Evolutionary conservation across 2,797 vertebrate genomes (phyloP).

Genomic region (Lates japonicus): DNA sequence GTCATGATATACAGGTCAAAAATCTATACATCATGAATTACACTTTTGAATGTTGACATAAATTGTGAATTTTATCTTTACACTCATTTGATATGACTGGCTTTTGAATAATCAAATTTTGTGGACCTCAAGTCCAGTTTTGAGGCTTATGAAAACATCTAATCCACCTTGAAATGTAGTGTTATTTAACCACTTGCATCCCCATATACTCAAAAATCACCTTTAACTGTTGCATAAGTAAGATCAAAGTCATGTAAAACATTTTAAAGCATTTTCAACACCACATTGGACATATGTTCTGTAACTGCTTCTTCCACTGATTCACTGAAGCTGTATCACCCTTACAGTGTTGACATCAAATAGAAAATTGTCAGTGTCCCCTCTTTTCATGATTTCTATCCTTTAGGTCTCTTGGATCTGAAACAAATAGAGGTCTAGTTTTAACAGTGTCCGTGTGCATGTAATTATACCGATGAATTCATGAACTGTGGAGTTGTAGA

Average conservation of each 20-base stretch:
- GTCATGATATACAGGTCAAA: neutral
- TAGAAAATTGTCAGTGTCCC: neutral
- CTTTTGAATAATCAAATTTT: constrained; percentile 10
- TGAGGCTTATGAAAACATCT: neutral
- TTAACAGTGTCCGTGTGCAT: neutral
- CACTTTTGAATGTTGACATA: neutral
- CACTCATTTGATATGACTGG: neutral
- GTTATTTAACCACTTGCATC: neutral
- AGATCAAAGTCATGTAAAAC: neutral
- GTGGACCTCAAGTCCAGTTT: too few species aligned
- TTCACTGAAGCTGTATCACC: neutral
- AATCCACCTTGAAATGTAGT: neutral
- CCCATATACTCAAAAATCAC: neutral
- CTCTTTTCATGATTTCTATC: neutral
- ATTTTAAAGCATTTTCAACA: neutral
- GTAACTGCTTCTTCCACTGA: neutral
- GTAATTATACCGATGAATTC: neutral
- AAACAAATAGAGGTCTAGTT: constrained; percentile 27
- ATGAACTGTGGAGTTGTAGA: neutral
- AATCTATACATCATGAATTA: neutral
- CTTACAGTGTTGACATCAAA: neutral
- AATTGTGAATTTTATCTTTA: constrained; percentile 4
- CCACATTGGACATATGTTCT: neutral
- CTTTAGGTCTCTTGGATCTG: neutral
- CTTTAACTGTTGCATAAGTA: neutral